A percentile compares a stretch with the other conserved stretches of the same genome.
phyloP scores from a whole-genome alignment of 2,888 invertebrate genomes.

The Dilophus febrilis region DNA sequence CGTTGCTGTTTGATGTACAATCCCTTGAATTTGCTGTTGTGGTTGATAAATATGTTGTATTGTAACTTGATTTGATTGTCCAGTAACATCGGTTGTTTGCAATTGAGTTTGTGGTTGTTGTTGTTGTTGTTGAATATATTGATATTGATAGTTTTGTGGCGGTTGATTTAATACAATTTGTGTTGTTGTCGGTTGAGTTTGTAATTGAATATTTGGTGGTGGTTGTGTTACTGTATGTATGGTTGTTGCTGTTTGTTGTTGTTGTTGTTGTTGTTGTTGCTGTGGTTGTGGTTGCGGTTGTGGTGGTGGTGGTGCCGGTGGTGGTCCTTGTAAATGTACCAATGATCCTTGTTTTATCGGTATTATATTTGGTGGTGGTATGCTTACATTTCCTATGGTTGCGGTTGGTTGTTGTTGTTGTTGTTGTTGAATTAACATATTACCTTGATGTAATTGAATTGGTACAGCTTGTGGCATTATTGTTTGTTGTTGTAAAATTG shows the following conservation, averaged over 20 bases:
- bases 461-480: conserved; percentile 13
- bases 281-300: too few relatives aligned
- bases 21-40: conserved; percentile 11
- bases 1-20: conserved; percentile 10
- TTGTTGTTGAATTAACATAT: conserved; percentile 15
- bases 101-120: too few relatives aligned
- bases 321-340: conserved; percentile 12
- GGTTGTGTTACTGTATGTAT: conserved; percentile 10
- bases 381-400: conserved; percentile 12
- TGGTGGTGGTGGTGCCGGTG: conserved; percentile 3
- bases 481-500: conserved; percentile 15
- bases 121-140: conserved; percentile 12
- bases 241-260: conserved; percentile 6
- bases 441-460: conserved; percentile 15
- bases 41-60: conserved; percentile 14
- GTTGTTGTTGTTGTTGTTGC: conserved; percentile 12
- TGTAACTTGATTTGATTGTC: conserved; percentile 12
- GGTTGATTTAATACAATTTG: conserved; percentile 13
- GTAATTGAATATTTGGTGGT: conserved; percentile 13
- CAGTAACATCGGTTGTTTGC: conserved; percentile 5
- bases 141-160: conserved; percentile 13
- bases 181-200: conserved; percentile 9
- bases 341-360: conserved; percentile 11
- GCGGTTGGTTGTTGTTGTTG: conserved; percentile 3
- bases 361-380: conserved; percentile 10